Percentiles rank a stretch among this genome's conserved stretches.
These are phyloP conservation scores for Pectinophora gossypiella DNA, from an alignment of 1,140 invertebrate genomes.

Conservation along the genomic window DNA sequence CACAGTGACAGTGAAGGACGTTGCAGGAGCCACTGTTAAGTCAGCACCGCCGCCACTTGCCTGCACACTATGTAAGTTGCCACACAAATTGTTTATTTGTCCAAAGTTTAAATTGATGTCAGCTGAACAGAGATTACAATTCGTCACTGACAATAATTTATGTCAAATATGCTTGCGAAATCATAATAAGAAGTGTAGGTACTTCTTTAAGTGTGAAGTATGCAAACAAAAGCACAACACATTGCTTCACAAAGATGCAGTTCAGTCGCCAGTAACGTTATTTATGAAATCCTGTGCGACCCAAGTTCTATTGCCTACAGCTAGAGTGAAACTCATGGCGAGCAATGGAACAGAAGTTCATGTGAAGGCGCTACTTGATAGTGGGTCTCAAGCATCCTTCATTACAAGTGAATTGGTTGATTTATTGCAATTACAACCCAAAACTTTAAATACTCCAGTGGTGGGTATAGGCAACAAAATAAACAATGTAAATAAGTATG, in stretches of 20 bases:
- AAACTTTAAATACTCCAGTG: neutral
- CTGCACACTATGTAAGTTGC: neutral
- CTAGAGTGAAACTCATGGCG: neutral
- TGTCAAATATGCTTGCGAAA: neutral
- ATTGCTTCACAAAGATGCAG: neutral
- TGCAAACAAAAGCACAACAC: slow-evolving; percentile 3
- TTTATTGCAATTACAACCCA: neutral
- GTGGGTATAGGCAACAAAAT: neutral
- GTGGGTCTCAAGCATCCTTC: neutral
- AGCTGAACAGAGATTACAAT: neutral
- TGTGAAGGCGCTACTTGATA: slow-evolving; percentile 1
- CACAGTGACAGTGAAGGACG: neutral
- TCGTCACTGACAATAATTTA: neutral
- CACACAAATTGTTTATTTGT: neutral
- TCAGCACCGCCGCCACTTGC: neutral
- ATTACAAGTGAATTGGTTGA: slow-evolving; percentile 1
- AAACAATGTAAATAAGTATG: neutral
- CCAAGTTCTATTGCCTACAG: neutral
- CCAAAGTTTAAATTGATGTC: neutral
- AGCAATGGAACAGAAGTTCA: neutral
- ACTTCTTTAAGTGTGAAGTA: neutral
- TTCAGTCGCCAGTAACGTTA: neutral
- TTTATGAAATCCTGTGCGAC: neutral
- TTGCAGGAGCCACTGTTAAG: neutral
- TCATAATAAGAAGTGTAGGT: slow-evolving; percentile 1